Base-by-base conservation (phyloP, 2,888 invertebrate genomes). In the Isoperla grammatica region DNA sequence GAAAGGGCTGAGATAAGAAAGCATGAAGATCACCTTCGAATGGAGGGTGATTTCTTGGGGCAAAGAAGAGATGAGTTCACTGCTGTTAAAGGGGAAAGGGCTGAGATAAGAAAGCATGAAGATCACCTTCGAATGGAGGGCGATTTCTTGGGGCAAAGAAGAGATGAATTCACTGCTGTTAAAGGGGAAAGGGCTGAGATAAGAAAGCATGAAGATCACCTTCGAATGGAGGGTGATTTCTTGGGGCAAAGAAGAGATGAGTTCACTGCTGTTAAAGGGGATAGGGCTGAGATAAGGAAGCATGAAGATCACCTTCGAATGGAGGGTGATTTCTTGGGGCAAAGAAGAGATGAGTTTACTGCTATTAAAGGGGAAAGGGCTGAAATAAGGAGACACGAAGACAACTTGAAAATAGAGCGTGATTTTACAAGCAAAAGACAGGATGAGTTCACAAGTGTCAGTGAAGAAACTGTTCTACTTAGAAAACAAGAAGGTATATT, bases 71-170 rank as follows among this genome's bases (percentile, higher is more conserved):
- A 82, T 58, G 84, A 85, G 69, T 83, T 81, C 65, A 78, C 74
- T 63, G 77, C 81, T 12, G 79, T 82, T 1, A 77, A 74, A 29
- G 84, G 83, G 0, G 85, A 85, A 70, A 22, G 60, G 8, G 59
- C 61, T n/a, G 60, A 56, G 1, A 43, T 61, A 8, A 55, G 55
- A 56, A 65, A 81, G 37, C 75, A 85, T 71, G 84, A 85, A 71
- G 88, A 88, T 71, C 84, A 88, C 70, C 77, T 89, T 50, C 83
- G 82, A 57, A 79, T 83, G 67, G 88, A 88, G 70, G 88, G 88
- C 12, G 84, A 80, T 2, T 82, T 82, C 66, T 58, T 50, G 29
- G 67, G 11, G 63, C 61, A 48, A 71, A 50, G 57, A 11, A 49
- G 48, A n/a, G 63, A 63, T 29, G 78, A 78, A 19, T 79, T 78